A percentile compares a stretch with the other conserved stretches of the same genome.
phyloP scores from a whole-genome alignment of 2,888 invertebrate species.

The Parapristionchus giblindavisi region DNA sequence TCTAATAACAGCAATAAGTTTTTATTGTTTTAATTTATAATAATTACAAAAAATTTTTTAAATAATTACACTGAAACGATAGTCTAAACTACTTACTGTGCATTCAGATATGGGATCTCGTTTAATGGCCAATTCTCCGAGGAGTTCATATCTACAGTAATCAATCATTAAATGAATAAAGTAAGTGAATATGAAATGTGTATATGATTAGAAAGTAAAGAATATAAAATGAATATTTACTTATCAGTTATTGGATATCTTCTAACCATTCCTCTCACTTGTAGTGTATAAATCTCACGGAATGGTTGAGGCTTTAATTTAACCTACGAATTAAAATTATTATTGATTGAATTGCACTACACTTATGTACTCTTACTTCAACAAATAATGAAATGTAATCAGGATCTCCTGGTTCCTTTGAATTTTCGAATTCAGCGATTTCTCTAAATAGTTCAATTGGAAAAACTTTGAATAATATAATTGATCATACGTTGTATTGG shows the following conservation, averaged over 20 bases:
- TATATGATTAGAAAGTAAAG: too few relatives aligned
- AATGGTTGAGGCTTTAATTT: background rate
- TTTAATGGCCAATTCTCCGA: slow-evolving; percentile 12
- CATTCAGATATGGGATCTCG: background rate
- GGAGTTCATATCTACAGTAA: slow-evolving; percentile 3
- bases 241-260: background rate
- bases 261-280: background rate
- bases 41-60: too few relatives aligned
- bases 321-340: background rate
- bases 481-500: too few relatives aligned
- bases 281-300: background rate
- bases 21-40: too few relatives aligned
- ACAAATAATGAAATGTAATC: background rate
- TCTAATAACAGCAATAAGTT: too few relatives aligned
- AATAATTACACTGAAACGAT: too few relatives aligned
- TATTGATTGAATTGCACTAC: too few relatives aligned
- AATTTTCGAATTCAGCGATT: background rate
- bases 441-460: too few relatives aligned
- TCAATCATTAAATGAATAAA: background rate
- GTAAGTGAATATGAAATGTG: background rate
- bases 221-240: background rate
- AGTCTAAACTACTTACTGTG: background rate
- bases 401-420: background rate
- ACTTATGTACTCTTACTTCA: too few relatives aligned
- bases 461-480: too few relatives aligned